These are phyloP conservation scores for Menidia menidia DNA, from an alignment of 2,797 vertebrate species.

Conservation along the genomic window DNA sequence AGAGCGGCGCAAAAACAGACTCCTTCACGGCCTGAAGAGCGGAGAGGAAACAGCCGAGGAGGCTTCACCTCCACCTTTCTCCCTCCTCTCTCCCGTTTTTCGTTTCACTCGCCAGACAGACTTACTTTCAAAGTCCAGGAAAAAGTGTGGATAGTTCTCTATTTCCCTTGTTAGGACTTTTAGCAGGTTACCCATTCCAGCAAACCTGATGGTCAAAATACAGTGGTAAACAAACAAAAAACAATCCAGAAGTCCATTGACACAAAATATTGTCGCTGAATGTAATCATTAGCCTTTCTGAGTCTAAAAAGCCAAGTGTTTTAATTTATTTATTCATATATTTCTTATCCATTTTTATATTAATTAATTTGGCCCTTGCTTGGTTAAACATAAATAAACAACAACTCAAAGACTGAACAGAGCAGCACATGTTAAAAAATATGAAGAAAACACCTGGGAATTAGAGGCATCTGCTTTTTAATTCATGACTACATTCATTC, in stretches of 20 bases:
- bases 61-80: background rate
- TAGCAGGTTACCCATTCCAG: constrained; percentile 99
- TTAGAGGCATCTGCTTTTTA: too few species aligned
- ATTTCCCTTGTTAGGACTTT: constrained; percentile 99
- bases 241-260: background rate
- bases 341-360: too few species aligned
- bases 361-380: too few species aligned
- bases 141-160: constrained; percentile 99
- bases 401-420: too few species aligned
- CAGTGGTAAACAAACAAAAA: constrained; percentile 51
- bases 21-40: background rate
- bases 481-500: too few species aligned
- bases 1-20: constrained; percentile 42
- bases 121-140: constrained; percentile 99
- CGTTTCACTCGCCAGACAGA: constrained; percentile 65
- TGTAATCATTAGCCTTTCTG: too few species aligned
- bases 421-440: too few species aligned
- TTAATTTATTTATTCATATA: too few species aligned
- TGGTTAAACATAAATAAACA: too few species aligned
- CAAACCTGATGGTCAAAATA: constrained; percentile 93
- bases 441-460: too few species aligned
- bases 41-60: constrained; percentile 51
- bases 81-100: constrained; percentile 28
- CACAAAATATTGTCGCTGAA: background rate
- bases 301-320: too few species aligned